These are phyloP conservation scores for Desmodus rotundus DNA, from an alignment of 2,113 vertebrate genomes.

Conservation along the genomic window DNA sequence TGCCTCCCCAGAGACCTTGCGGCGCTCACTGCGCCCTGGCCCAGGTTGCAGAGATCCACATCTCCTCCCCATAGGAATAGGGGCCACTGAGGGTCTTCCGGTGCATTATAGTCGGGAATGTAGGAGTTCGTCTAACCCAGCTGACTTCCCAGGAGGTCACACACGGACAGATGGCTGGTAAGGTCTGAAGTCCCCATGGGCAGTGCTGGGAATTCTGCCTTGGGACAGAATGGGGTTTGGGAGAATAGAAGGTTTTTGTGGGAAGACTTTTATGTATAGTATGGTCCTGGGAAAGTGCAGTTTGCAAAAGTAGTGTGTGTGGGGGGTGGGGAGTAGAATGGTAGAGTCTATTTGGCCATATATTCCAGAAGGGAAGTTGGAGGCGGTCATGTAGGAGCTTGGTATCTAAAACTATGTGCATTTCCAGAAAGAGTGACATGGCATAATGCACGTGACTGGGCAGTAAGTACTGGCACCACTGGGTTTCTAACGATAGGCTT, in stretches of 20 bases:
- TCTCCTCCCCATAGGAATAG: not conserved
- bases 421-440: not conserved
- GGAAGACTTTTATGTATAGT: not conserved
- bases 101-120: not conserved
- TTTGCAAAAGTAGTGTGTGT: not conserved
- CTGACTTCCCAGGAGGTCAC: not conserved
- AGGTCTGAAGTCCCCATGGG: not conserved
- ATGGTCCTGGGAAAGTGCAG: not conserved
- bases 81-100: not conserved
- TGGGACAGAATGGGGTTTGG: not conserved
- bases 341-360: not conserved
- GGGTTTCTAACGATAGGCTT: not conserved
- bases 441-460: not conserved
- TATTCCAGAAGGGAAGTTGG: not conserved
- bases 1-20: not conserved
- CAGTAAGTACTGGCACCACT: not conserved
- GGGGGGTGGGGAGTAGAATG: accelerated
- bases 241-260: not conserved
- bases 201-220: not conserved
- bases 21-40: not conserved
- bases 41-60: not conserved
- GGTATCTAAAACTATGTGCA: not conserved
- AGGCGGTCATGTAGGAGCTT: not conserved
- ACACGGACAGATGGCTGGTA: not conserved
- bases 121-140: not conserved